Percentiles rank a stretch among this genome's conserved stretches.
Conservation (phyloP, 2,888 invertebrate genomes). For the Idaea straminata region DNA sequence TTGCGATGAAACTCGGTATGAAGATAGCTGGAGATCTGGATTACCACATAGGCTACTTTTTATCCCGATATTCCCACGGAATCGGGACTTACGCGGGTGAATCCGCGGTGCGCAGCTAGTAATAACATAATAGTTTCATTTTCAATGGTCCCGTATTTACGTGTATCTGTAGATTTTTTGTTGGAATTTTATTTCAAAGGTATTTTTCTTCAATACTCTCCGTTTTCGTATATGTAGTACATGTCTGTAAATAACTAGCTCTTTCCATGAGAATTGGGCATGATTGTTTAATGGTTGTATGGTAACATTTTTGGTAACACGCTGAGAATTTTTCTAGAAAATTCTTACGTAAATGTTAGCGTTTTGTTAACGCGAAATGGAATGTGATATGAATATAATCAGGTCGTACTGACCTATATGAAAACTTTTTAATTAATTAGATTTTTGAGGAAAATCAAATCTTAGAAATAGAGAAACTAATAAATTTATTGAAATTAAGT, state of each 20-base stretch:
- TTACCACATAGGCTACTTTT: no score
- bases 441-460: neutral
- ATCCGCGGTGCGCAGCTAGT: no score
- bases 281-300: neutral
- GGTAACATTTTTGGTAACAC: neutral
- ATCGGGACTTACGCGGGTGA: no score
- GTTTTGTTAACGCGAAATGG: neutral
- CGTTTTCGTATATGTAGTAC: neutral
- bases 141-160: no score
- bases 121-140: no score
- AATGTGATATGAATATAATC: neutral
- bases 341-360: neutral
- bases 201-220: neutral
- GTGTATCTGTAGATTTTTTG: no score
- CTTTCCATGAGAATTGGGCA: neutral
- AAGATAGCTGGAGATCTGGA: no score
- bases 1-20: no score
- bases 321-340: neutral
- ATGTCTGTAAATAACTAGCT: neutral
- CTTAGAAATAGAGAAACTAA: no score
- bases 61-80: no score
- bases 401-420: neutral
- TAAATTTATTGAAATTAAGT: no score
- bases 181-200: neutral
- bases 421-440: neutral